Percentiles rank a stretch among this genome's conserved stretches.
These are phyloP conservation scores for Periparus ater DNA, from an alignment of 2,797 vertebrate genomes.

Conservation along the genomic window DNA sequence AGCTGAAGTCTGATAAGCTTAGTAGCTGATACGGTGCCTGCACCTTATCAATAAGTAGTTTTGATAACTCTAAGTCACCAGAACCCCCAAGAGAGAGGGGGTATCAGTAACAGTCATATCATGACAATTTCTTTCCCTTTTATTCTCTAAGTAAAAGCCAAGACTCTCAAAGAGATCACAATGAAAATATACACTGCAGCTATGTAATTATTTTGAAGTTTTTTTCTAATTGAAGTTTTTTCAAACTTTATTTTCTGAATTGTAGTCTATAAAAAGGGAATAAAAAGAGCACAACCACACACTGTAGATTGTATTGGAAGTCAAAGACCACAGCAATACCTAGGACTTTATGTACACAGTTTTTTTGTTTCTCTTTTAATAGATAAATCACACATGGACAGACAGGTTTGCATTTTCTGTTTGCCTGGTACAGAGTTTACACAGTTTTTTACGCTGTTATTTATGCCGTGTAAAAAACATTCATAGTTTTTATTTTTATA, in stretches of 20 bases:
- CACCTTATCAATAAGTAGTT: not conserved
- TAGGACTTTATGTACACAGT: not conserved
- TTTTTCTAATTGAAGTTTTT: not conserved
- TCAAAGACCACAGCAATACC: not conserved
- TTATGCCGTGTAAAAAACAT: not conserved
- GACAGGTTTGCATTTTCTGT: not conserved
- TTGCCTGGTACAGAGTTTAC: not conserved
- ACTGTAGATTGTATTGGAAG: not conserved
- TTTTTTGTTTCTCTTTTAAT: not conserved
- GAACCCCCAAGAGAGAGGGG: not conserved
- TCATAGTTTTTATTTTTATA: not conserved
- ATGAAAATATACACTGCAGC: not conserved
- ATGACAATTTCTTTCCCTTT: not conserved
- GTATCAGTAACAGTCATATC: not conserved
- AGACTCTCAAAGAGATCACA: not conserved
- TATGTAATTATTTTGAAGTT: not conserved
- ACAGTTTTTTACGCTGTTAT: not conserved
- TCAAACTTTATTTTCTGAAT: not conserved
- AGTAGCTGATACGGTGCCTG: not conserved
- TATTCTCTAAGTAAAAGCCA: not conserved
- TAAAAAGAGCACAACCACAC: not conserved
- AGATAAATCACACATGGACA: not conserved
- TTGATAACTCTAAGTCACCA: not conserved
- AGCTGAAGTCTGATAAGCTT: not conserved
- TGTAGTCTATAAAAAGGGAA: not conserved